Evolutionary conservation across 2,888 invertebrate species (phyloP), one percentile per base, ranked within the genome.

Genomic region (Lepidocyrtoides sp.): DNA sequence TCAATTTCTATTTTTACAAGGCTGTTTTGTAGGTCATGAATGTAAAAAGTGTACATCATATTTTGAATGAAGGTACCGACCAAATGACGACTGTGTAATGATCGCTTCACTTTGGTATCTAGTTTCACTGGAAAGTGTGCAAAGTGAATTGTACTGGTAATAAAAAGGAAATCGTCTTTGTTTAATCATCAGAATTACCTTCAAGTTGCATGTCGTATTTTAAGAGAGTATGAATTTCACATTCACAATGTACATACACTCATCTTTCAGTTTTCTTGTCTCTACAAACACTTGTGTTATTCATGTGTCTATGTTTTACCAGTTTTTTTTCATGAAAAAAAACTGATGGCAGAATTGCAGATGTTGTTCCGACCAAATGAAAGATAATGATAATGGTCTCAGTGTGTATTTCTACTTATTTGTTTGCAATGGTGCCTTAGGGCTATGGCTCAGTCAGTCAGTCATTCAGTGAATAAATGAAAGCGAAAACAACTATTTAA

Each of bases 331-430:
- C 54, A 41, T 26, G 69, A 84, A 84, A 57, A 36, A 20, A 60
- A 20, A 26, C n/a, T 20, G 60, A 60, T 23, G 54, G 72, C 20
- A 72, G 69, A 23, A 60, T 85, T 60, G 86, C 86, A 86, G 86
- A 86, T 85, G 85, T 72, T 86, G 72, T 75, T 75, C 48, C n/a
- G n/a, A n/a, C n/a, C 54, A 75, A 54, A 57, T 85, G 54, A 86
- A 75, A n/a, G 60, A 75, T 75, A 86, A 86, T 86, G 86, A 86
- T 86, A 77, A n/a, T n/a, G n/a, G 72, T 48, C 72, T 54, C 69
- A 17, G 54, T 54, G 51, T 60, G 32, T 17, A 10, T 20, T 12
- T 10, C 5, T 2, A 20, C 54, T 29, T 60, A 26, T 60, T 26
- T 60, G 60, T 32, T 60, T 7, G 60, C 17, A 54, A 17, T 32